Percentiles rank a stretch among this genome's conserved stretches.
phyloP scores from a whole-genome alignment of 2,888 invertebrate species.

The Hemistola chrysoprasaria region DNA sequence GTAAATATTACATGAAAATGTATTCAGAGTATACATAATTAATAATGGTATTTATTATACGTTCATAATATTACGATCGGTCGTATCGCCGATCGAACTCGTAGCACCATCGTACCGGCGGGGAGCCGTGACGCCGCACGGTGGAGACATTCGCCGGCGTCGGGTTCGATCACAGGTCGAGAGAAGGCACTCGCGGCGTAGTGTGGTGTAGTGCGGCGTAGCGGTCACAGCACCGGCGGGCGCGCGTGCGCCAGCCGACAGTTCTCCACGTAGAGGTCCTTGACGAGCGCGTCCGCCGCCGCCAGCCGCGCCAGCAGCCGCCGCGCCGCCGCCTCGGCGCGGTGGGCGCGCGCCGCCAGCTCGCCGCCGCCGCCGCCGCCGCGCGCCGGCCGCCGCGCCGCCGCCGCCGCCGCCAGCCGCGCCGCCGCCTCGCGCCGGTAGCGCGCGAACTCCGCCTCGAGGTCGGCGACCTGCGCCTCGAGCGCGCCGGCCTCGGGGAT shows the following conservation, averaged over 20 bases:
- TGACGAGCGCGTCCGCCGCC: conserved; percentile 88
- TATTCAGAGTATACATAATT: too few relatives aligned
- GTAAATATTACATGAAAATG: too few relatives aligned
- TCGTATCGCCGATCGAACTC: too few relatives aligned
- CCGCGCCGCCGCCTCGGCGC: conserved; percentile 62
- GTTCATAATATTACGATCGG: too few relatives aligned
- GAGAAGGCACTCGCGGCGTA: background rate
- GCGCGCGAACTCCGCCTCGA: conserved; percentile 70
- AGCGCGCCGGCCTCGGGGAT: conserved; percentile 84
- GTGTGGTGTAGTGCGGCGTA: background rate
- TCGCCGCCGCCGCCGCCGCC: conserved; percentile 19
- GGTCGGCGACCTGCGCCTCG: conserved; percentile 78
- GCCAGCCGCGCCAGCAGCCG: conserved; percentile 84
- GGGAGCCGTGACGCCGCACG: background rate
- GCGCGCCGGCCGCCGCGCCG: conserved; percentile 19
- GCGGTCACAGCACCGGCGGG: conserved; percentile 4
- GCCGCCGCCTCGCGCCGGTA: conserved; percentile 33
- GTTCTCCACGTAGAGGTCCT: conserved; percentile 93
- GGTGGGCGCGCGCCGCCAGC: conserved; percentile 65
- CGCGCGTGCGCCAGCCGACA: conserved; percentile 82
- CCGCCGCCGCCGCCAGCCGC: conserved; percentile 73
- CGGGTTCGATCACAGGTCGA: conserved; percentile 4
- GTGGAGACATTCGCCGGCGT: background rate
- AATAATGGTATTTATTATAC: too few relatives aligned
- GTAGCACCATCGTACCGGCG: too few relatives aligned